These are phyloP conservation scores for Nycticryphes semicollaris DNA, from an alignment of 2,113 vertebrate species.

Conservation along the genomic window DNA sequence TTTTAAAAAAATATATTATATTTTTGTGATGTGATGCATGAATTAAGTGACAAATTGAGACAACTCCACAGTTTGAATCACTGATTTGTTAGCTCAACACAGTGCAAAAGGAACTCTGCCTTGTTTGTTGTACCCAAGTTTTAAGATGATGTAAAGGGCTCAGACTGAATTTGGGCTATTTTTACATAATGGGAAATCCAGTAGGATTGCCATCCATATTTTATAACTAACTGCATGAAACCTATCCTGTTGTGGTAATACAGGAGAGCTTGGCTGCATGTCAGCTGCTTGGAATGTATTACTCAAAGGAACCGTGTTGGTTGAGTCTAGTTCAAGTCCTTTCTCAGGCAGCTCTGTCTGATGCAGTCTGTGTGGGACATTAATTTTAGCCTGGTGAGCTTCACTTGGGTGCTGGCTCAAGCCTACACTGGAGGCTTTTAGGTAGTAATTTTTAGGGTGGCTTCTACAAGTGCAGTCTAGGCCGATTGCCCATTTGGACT, in stretches of 20 bases:
- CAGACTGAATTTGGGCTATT: neutral
- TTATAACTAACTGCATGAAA: neutral
- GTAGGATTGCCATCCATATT: neutral
- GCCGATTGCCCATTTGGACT: neutral
- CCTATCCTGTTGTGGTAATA: neutral
- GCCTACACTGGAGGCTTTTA: neutral
- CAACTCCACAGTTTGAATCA: neutral
- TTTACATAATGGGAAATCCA: neutral
- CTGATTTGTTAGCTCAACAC: neutral
- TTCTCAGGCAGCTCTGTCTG: neutral
- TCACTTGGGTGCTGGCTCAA: neutral
- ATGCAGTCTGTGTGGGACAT: neutral
- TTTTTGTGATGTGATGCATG: neutral
- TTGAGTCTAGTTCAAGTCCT: neutral
- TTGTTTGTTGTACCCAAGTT: neutral
- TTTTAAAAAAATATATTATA: neutral
- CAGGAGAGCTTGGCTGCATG: neutral
- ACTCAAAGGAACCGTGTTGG: neutral
- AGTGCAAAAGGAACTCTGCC: neutral
- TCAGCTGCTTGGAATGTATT: constrained; percentile 16
- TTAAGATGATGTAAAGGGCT: neutral
- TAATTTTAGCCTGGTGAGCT: neutral
- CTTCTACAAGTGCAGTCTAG: neutral
- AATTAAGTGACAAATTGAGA: neutral
- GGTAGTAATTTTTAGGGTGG: neutral